Evolutionary conservation across 2,888 invertebrate species (phyloP), one percentile per base, ranked within the genome.

Genomic region (Cantharis nigra): DNA sequence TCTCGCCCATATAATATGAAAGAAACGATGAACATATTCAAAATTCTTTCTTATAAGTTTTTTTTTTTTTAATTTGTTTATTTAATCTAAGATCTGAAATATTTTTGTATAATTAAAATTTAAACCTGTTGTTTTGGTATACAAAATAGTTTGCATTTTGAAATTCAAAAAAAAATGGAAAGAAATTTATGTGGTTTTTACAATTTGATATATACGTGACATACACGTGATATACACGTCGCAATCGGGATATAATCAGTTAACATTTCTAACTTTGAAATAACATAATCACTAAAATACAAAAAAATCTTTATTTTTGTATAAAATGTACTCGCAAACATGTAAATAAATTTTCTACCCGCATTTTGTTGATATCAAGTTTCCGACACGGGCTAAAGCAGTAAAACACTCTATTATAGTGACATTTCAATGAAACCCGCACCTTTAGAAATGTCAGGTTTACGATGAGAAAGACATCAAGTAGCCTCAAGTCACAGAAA

Each of bases 381-480:
- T 85, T 82, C 85, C 69, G 84, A 85, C 86, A 86, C 85, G 85
- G 86, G 84, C 84, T 83, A 76, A 75, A 80, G 84, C 85, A 84
- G 84, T 87, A 87, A 88, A 87, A 87, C 87, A 87, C 87, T 86
- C 86, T 85, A 87, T 88, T 87, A 87, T 83, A 77, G 83, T 86
- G 87, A 87, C 87, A 81, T 87, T 86, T 87, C 87, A 88, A 88
- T 87, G 86, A 86, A 85, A 49, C 49, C 86, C 85, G 85, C 86
- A 85, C 85, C 87, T 86, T 85, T 83, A 81, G 79, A 83, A 79
- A 83, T 85, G 87, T 86, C 87, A 86, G 87, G 87, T 89, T 91
- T 91, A 91, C 90, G 90, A 89, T 88, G 88, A 87, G 89, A 89
- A 87, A 89, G 90, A 90, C 90, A 87, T 87, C 87, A 85, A 87